Evolutionary conservation across 2,888 invertebrate genomes (phyloP), one percentile per base, ranked within the genome.

Genomic region (Synergus gifuensis): DNA sequence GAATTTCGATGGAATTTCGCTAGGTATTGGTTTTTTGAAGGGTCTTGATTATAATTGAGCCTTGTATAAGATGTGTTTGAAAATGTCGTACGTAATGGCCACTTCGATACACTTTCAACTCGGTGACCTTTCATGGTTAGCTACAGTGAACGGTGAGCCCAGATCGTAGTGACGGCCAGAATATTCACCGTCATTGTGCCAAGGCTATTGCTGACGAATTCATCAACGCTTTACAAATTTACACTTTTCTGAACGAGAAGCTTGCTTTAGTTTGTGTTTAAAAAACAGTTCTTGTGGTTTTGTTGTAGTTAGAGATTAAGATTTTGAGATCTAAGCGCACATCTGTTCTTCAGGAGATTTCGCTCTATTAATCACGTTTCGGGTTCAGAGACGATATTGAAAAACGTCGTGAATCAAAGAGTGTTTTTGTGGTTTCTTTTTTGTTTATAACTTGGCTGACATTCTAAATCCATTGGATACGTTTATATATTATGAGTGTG

Each of bases 61-160:
- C 64, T 77, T 0, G 49, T 77, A 66, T 77, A 66, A 60, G 54
- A 76, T 76, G 76, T 46, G 54, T 76, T 46, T 22, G n/a, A 76
- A 78, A 79, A 79, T 76, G 62, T 76, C 67, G 58, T 78, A 76
- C 76, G 73, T 79, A 80, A 84, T 78, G 67, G 78, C 79, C 78
- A 80, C 73, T 77, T 76, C 0, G 79, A 42, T 82, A 76, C 79
- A 82, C 81, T 83, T 82, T 83, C 77, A 82, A 83, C 82, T 83
- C 79, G 66, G 62, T 83, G 85, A 87, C 85, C 86, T 87, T 86
- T 84, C 76, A 69, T 78, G 82, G 76, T 67, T 49, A 73, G 80
- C 54, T 42, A 62, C 76, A 73, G 73, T 73, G 73, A 73, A 73
- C 54, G 73, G 73, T 73, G 18, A 46, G 46, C 46, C 46, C 18